A percentile compares a stretch with the other conserved stretches of the same genome.
Conservation (phyloP, 2,113 vertebrate genomes). For the Odocoileus hemionus region DNA sequence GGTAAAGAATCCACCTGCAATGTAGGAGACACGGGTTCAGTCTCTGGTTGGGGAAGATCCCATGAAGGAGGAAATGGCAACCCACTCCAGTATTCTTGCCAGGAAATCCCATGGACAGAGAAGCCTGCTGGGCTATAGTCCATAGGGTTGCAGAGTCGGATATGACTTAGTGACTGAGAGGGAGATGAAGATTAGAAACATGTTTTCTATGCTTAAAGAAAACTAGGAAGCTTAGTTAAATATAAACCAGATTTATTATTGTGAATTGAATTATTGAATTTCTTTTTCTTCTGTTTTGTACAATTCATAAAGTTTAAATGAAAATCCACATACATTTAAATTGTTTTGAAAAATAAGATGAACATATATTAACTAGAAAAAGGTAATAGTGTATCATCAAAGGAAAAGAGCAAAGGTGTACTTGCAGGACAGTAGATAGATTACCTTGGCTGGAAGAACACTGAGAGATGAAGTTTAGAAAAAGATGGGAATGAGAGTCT, state of each 20-base stretch:
- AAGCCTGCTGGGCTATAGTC: background rate
- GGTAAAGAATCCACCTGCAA: background rate
- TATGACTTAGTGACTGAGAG: background rate
- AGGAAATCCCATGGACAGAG: background rate
- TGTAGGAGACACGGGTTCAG: background rate
- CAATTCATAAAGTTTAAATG: slow-evolving; percentile 9
- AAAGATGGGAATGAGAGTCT: background rate
- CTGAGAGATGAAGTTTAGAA: background rate
- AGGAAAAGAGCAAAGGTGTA: background rate
- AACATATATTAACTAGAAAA: background rate
- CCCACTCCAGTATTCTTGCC: background rate
- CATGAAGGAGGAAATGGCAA: background rate
- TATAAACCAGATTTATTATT: slow-evolving; percentile 1
- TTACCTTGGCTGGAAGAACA: background rate
- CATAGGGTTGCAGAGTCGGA: background rate
- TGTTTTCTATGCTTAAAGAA: background rate
- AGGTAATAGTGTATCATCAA: background rate
- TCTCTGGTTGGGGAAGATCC: background rate
- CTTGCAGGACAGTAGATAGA: background rate
- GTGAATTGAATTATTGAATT: background rate
- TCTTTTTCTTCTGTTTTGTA: background rate
- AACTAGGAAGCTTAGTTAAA: background rate
- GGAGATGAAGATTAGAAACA: background rate
- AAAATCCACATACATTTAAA: slow-evolving; percentile 10
- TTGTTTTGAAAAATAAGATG: background rate